phyloP scores from a whole-genome alignment of 2,797 vertebrate species.

The Amblyopsis hoosieri region DNA sequence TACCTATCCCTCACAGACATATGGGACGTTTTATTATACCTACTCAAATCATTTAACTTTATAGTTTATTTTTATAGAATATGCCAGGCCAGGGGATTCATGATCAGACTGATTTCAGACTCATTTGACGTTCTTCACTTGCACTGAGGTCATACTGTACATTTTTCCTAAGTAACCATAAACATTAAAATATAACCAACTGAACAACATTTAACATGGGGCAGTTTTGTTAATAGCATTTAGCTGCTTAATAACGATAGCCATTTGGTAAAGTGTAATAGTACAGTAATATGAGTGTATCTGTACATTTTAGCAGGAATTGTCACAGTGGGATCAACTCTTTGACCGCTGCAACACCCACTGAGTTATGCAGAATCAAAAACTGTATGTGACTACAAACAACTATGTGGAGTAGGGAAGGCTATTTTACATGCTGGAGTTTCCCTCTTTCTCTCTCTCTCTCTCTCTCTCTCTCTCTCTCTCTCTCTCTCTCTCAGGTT shows the following conservation, averaged over 20 bases:
- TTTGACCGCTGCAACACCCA: too few species aligned
- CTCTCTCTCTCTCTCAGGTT: too few species aligned
- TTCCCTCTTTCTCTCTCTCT: too few species aligned
- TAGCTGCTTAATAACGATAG: background rate
- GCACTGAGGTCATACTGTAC: conserved; percentile 75
- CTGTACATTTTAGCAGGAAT: too few species aligned
- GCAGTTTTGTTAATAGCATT: conserved; percentile 43
- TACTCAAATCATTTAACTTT: conserved; percentile 47
- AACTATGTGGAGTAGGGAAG: too few species aligned
- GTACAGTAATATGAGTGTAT: too few species aligned
- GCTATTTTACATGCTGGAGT: too few species aligned
- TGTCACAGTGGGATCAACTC: too few species aligned
- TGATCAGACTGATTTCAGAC: conserved; percentile 21
- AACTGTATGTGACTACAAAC: too few species aligned
- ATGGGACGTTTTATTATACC: conserved; percentile 60
- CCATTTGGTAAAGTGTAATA: too few species aligned
- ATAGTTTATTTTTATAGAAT: conserved; percentile 57
- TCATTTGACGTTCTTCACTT: conserved; percentile 65
- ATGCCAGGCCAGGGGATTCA: conserved; percentile 46
- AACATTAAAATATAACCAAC: conserved; percentile 70
- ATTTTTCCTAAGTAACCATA: conserved; percentile 65
- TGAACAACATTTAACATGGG: conserved; percentile 32
- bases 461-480: too few species aligned
- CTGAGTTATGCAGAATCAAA: too few species aligned
- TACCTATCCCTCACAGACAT: conserved; percentile 52